These are phyloP conservation scores for Budorcas taxicolor DNA, from an alignment of 2,113 vertebrate species.

Conservation along the genomic window DNA sequence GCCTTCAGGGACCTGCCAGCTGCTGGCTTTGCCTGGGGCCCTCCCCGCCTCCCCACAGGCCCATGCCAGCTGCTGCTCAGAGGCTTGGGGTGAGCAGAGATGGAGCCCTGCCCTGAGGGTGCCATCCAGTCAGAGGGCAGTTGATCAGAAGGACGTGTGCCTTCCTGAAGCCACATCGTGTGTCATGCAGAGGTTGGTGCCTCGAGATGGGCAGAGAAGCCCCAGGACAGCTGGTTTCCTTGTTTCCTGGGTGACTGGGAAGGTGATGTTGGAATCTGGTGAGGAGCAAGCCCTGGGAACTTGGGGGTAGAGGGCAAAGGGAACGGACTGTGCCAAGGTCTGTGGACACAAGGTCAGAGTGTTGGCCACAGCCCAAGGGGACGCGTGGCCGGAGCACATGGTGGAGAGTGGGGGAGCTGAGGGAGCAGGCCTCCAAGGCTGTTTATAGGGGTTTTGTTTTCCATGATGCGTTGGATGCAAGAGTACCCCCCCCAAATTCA, in stretches of 20 bases:
- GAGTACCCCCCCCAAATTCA: not conserved
- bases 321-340: not conserved
- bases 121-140: not conserved
- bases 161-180: fast-evolving
- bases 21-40: not conserved
- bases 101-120: not conserved
- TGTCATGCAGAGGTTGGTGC: not conserved
- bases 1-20: not conserved
- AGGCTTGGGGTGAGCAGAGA: not conserved
- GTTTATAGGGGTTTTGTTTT: not conserved
- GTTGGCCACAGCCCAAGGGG: not conserved
- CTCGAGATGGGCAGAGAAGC: too few species aligned
- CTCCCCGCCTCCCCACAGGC: not conserved
- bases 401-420: too few species aligned
- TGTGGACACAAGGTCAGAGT: not conserved
- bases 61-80: not conserved
- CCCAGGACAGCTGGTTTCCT: fast-evolving
- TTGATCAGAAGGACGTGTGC: fast-evolving
- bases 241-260: not conserved
- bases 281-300: not conserved
- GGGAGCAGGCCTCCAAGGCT: not conserved
- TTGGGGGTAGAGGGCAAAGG: not conserved
- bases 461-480: not conserved
- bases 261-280: not conserved
- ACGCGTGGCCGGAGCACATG: fast-evolving